Percentiles rank a stretch among this genome's conserved stretches.
phyloP scores from a whole-genome alignment of 1,140 invertebrate genomes.

The Pogonomyrmex barbatus region DNA sequence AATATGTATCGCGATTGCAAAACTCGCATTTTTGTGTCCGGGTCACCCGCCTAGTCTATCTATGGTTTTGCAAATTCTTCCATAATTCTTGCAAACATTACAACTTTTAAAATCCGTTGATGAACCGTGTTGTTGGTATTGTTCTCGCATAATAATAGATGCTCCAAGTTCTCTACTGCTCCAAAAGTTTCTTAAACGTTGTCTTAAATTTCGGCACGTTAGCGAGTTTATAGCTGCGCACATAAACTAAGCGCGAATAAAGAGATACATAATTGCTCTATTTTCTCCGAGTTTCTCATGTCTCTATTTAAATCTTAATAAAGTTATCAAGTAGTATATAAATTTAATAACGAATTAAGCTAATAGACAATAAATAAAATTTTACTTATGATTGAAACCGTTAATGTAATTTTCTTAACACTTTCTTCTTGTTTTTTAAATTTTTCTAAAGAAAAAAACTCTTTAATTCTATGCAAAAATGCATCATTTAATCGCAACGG shows the following conservation, averaged over 20 bases:
- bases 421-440: background rate
- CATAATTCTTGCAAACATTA: slow-evolving; percentile 2
- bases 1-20: background rate
- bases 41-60: background rate
- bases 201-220: slow-evolving; percentile 45
- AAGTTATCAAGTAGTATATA: background rate
- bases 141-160: slow-evolving; percentile 41
- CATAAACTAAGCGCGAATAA: slow-evolving; percentile 28
- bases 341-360: background rate
- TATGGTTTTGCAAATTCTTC: slow-evolving; percentile 6
- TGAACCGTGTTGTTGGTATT: slow-evolving; percentile 36
- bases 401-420: slow-evolving; percentile 1
- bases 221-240: slow-evolving; percentile 7
- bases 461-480: slow-evolving; percentile 25
- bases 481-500: background rate
- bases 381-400: slow-evolving; percentile 5
- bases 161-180: slow-evolving; percentile 17
- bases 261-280: slow-evolving; percentile 45
- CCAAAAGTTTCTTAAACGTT: slow-evolving; percentile 35
- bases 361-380: background rate
- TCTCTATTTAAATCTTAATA: slow-evolving; percentile 22
- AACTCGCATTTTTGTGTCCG: background rate
- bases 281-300: background rate
- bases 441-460: background rate
- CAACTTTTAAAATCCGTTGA: slow-evolving; percentile 22